phyloP scores from a whole-genome alignment of 2,797 vertebrate genomes.

The Acrossocheilus fasciatus region DNA sequence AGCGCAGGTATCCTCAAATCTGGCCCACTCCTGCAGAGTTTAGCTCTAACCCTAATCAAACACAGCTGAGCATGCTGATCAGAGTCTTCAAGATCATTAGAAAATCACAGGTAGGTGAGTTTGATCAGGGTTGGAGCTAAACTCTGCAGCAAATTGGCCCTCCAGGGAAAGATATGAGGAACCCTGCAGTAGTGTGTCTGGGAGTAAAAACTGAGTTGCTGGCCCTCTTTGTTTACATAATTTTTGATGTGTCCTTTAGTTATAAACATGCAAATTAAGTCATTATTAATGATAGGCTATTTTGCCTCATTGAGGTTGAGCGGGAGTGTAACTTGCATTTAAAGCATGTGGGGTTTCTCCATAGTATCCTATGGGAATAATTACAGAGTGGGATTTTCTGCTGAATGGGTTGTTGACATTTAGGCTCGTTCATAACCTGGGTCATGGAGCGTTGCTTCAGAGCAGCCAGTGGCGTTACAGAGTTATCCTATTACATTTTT shows the following conservation, averaged over 20 bases:
- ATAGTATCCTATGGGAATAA: slow-evolving; percentile 67
- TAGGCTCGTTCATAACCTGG: background rate
- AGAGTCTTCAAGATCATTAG: too few relatives aligned
- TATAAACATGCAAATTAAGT: slow-evolving; percentile 63
- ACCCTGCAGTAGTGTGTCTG: slow-evolving; percentile 55
- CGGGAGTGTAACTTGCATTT: slow-evolving; percentile 58
- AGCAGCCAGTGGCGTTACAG: background rate
- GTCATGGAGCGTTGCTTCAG: background rate
- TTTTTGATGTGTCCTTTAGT: slow-evolving; percentile 57
- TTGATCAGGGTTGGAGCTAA: too few relatives aligned
- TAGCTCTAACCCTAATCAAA: too few relatives aligned
- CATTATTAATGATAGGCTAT: slow-evolving; percentile 46
- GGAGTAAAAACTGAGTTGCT: slow-evolving; percentile 41
- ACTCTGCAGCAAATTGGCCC: too few relatives aligned
- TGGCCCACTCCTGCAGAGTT: too few relatives aligned
- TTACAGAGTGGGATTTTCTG: slow-evolving; percentile 65
- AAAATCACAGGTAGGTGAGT: too few relatives aligned
- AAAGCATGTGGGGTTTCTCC: slow-evolving; percentile 57
- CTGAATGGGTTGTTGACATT: slow-evolving; percentile 25
- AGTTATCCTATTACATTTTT: background rate
- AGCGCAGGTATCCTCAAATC: slow-evolving; percentile 14
- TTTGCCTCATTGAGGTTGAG: slow-evolving; percentile 62
- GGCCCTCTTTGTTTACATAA: slow-evolving; percentile 59
- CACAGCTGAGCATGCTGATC: too few relatives aligned
- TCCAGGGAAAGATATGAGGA: too few relatives aligned